A percentile compares a stretch with the other conserved stretches of the same genome.
Conservation (phyloP, 2,797 vertebrate species). For the Philypnodon macrostomus region DNA sequence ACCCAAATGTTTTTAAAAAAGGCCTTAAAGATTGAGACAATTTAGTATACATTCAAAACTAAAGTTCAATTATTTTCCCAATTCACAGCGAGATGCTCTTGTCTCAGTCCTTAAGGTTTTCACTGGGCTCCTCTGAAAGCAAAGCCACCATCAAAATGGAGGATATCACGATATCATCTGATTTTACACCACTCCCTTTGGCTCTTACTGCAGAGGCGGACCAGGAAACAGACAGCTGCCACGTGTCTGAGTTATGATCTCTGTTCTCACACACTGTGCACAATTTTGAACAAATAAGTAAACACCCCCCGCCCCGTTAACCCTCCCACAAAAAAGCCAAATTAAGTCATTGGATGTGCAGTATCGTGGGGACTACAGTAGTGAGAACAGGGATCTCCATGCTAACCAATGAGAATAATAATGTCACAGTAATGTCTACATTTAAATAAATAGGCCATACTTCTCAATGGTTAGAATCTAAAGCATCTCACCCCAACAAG, state of each 20-base stretch:
- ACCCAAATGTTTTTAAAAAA: constrained; percentile 71
- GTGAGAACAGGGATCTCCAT: constrained; percentile 58
- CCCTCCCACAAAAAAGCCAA: constrained; percentile 4
- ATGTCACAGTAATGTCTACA: background rate
- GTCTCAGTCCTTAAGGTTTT: constrained; percentile 85
- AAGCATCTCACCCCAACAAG: constrained; percentile 65
- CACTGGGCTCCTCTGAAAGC: constrained; percentile 34
- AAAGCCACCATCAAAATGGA: constrained; percentile 30
- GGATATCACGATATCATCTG: background rate
- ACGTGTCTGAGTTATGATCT: constrained; percentile 58
- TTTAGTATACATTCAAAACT: constrained; percentile 32
- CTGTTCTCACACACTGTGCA: constrained; percentile 45
- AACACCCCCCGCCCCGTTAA: constrained; percentile 14
- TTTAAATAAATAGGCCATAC: constrained; percentile 32
- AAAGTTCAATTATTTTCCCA: constrained; percentile 43
- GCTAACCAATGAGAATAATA: constrained; percentile 55
- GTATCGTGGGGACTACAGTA: constrained; percentile 19
- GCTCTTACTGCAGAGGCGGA: constrained; percentile 34
- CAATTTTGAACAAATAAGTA: constrained; percentile 11
- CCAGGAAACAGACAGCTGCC: constrained; percentile 74
- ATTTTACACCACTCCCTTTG: constrained; percentile 18
- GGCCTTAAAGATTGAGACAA: constrained; percentile 78
- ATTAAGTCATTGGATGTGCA: constrained; percentile 23
- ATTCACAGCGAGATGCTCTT: constrained; percentile 86
- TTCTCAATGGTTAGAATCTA: constrained; percentile 56